These are phyloP conservation scores for Pangasius sanitwongsei DNA, from an alignment of 2,797 vertebrate species.

Conservation along the genomic window DNA sequence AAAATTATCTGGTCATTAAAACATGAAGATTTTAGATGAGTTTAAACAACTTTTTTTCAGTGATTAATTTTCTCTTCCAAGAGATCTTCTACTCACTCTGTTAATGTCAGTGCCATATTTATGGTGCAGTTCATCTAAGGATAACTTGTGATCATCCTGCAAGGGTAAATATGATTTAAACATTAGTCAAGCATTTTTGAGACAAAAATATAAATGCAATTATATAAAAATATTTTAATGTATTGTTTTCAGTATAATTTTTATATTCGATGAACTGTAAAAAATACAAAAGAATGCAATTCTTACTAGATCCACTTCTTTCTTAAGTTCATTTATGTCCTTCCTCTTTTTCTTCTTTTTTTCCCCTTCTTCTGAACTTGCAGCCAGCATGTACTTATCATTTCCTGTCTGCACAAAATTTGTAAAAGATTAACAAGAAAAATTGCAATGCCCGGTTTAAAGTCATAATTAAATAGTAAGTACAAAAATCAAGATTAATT, in stretches of 20 bases:
- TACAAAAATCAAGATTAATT: background rate
- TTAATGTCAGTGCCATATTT: conserved; percentile 94
- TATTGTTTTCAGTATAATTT: background rate
- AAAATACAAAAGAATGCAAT: background rate
- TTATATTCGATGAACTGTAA: background rate
- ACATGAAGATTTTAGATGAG: background rate
- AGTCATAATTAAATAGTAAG: conserved; percentile 1
- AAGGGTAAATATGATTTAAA: background rate
- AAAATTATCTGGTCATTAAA: background rate
- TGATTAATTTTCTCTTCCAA: background rate
- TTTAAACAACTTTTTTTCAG: background rate
- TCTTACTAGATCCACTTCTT: conserved; percentile 91
- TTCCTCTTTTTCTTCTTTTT: conserved; percentile 77
- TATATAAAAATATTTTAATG: background rate
- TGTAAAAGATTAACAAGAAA: conserved; percentile 10
- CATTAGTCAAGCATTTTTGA: conserved; percentile 1
- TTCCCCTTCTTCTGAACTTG: conserved; percentile 82
- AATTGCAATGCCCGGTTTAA: no score
- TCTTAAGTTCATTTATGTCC: conserved; percentile 94
- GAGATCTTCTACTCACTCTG: conserved; percentile 71
- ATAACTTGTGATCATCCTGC: conserved; percentile 96
- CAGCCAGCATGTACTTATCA: conserved; percentile 90
- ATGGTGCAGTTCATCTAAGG: conserved; percentile 89
- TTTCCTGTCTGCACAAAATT: conserved; percentile 81
- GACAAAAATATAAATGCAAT: background rate